Base-by-base conservation (phyloP, 2,888 invertebrate species). In the Lepidochitona cinerea region DNA sequence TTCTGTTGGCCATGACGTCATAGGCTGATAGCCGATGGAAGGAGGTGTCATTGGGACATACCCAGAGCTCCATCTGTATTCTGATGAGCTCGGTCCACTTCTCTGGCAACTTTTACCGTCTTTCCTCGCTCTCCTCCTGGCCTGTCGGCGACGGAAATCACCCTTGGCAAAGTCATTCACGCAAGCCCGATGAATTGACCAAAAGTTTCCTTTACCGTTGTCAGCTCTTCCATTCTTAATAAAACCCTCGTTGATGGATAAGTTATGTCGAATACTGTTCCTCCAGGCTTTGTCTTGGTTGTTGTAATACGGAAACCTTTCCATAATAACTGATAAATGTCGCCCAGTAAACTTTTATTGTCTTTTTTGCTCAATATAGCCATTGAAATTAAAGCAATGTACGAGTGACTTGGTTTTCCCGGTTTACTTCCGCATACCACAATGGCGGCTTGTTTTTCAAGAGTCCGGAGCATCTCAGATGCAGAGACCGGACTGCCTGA, bases 111-210 rank as follows among this genome's bases (percentile, higher is more conserved):
- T n/a, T 54, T 79, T 78, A 18, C 75, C 69, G 59, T 76, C 74
- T 37, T 83, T 85, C n/a, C 86, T 76, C 5, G 86, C 98, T 91
- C 97, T 97, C 32, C 98, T 93, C 88, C 98, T 97, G 0, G 99
- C 98, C 89, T 98, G 97, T 68, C 98, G 94, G 65, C 99, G 92
- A 26, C 98, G 93, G 89, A 98, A 99, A 87, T 99, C 98, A 0
- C 99, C 99, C 84, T 96, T 96, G 33, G 96, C 93, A 90, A 99
- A 99, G 90, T 99, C 99, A 37, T 97, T 97, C 29, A 97, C 92
- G 89, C 98, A 98, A 0, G 98, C 98, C 0, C 98, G 98, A 90
- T 99, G 98, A 72, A 99, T 97, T 9, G 98, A 97, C 99, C 99
- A 99, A 88, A 97, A 99, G 89, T 98, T 97, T 0, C 98, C 98